phyloP scores from a whole-genome alignment of 2,113 vertebrate genomes.

The Leuciscus idus region DNA sequence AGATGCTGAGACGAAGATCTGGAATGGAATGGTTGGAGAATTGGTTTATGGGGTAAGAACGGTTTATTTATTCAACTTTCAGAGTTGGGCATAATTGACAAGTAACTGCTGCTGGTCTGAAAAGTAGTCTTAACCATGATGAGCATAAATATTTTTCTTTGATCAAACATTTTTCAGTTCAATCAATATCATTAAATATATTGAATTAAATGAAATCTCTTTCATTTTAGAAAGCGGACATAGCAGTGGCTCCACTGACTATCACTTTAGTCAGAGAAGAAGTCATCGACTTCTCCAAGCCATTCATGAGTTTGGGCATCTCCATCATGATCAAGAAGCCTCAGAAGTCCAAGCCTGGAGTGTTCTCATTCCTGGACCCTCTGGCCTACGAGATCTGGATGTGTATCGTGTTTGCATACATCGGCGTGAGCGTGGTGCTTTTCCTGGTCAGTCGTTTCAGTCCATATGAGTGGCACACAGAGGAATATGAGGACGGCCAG shows the following conservation, averaged over 20 bases:
- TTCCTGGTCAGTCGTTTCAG: conserved; percentile 99
- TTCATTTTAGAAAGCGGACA: conserved; percentile 92
- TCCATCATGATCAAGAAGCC: conserved; percentile 99
- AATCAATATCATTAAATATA: background rate
- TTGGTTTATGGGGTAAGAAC: conserved; percentile 94
- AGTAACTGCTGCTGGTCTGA: background rate
- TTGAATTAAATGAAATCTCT: background rate
- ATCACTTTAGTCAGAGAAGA: conserved; percentile 98
- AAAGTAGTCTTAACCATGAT: background rate
- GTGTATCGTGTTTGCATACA: conserved; percentile 99
- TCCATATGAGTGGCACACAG: conserved; percentile 99
- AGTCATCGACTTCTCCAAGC: conserved; percentile 99
- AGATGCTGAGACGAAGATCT: conserved; percentile 99
- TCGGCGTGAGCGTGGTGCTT: conserved; percentile 98
- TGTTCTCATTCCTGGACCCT: conserved; percentile 98
- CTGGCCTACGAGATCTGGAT: conserved; percentile 99
- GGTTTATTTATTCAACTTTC: background rate
- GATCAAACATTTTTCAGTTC: background rate
- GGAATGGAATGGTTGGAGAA: conserved; percentile 99
- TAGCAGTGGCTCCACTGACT: conserved; percentile 95
- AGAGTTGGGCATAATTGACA: background rate
- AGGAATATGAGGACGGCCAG: conserved; percentile 98
- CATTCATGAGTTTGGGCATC: conserved; percentile 99
- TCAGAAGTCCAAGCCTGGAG: conserved; percentile 98
- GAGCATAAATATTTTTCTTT: background rate